These are phyloP conservation scores for Phrynocephalus forsythii DNA, from an alignment of 2,797 vertebrate genomes.

Conservation along the genomic window DNA sequence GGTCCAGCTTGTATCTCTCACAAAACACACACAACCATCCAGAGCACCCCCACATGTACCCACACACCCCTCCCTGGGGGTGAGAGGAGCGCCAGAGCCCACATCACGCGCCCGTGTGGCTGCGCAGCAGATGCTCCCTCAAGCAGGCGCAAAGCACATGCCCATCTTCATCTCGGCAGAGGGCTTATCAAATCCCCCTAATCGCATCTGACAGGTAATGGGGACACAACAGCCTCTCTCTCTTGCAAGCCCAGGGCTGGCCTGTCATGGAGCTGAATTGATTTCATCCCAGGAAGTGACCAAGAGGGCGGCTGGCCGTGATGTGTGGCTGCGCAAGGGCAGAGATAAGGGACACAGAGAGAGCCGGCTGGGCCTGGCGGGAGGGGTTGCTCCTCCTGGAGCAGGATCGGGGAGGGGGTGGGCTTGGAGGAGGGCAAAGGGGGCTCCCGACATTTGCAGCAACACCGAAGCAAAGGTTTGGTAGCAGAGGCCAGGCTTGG, in stretches of 20 bases:
- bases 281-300: constrained; percentile 61
- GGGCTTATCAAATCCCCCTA: constrained; percentile 61
- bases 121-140: neutral
- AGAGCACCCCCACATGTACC: no score
- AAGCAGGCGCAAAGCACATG: neutral
- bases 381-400: neutral
- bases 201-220: constrained; percentile 50
- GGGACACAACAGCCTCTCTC: neutral
- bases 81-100: no score
- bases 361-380: neutral
- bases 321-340: neutral
- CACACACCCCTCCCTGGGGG: no score
- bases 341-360: neutral
- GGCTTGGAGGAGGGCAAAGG: no score
- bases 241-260: constrained; percentile 42
- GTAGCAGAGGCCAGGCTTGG: no score
- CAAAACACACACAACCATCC: no score
- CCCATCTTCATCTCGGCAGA: neutral
- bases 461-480: no score
- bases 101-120: no score
- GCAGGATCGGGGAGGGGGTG: no score
- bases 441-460: no score
- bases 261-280: constrained; percentile 66
- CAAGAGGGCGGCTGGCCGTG: neutral
- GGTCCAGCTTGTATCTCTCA: no score